phyloP scores from a whole-genome alignment of 2,888 invertebrate species.

The Metacarcinus magister region DNA sequence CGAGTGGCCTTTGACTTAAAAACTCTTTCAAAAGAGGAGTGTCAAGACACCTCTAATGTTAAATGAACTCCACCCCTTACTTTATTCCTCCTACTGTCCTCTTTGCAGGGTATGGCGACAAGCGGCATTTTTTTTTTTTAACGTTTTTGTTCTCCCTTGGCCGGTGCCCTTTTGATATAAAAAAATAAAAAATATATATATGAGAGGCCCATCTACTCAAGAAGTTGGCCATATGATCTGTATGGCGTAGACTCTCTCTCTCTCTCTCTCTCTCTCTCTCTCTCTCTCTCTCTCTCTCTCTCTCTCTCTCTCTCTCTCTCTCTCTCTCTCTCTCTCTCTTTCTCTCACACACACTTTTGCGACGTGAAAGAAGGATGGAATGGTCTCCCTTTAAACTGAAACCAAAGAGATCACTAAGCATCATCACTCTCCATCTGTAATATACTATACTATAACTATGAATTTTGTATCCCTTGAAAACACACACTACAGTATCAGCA shows the following conservation, averaged over 20 bases:
- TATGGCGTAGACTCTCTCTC: background rate
- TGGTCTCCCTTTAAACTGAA: background rate
- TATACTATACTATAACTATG: no score
- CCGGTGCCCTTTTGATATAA: no score
- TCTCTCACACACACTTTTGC: background rate
- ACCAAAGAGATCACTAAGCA: background rate
- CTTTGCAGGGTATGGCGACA: no score
- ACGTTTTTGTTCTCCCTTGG: no score
- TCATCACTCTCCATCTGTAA: background rate
- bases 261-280: conserved; percentile 3
- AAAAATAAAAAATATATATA: no score
- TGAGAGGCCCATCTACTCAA: background rate
- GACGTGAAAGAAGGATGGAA: background rate
- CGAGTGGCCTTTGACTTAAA: no score
- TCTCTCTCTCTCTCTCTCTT: conserved; percentile 33
- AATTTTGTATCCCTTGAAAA: conserved; percentile 5
- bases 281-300: conserved; percentile 44
- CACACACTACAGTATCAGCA: background rate
- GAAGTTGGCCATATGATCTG: background rate
- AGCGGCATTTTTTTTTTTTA: no score
- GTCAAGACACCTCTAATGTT: no score
- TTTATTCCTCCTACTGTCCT: no score
- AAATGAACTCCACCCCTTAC: no score
- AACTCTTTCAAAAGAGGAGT: no score
- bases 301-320: conserved; percentile 53